Percentiles rank a stretch among this genome's conserved stretches.
Evolutionary conservation across 2,797 vertebrate genomes (phyloP).

Genomic region (Alosa sapidissima): DNA sequence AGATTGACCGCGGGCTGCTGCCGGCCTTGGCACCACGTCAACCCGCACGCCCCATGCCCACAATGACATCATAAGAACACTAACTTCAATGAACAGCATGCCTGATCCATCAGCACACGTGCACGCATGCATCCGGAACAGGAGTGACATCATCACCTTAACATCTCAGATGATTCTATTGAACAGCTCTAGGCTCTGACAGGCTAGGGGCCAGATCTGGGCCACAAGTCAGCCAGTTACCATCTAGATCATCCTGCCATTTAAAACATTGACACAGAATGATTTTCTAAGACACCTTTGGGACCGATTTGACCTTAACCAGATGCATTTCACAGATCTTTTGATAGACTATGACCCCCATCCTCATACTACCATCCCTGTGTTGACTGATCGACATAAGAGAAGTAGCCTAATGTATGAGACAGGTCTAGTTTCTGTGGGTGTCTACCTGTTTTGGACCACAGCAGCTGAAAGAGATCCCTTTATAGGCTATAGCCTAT

Average conservation of each 20-base stretch:
- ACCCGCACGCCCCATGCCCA: background rate
- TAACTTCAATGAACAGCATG: background rate
- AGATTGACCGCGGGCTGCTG: background rate
- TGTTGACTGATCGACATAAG: constrained; percentile 5
- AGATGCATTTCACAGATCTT: background rate
- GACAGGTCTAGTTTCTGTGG: background rate
- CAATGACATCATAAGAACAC: constrained; percentile 1
- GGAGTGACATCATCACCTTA: background rate
- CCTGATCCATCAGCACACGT: background rate
- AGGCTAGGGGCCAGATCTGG: background rate
- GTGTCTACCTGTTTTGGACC: background rate
- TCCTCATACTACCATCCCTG: background rate
- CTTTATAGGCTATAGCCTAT: background rate
- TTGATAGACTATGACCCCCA: background rate
- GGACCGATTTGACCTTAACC: background rate
- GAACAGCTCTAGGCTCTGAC: background rate
- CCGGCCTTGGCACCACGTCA: background rate
- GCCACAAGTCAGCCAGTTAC: background rate
- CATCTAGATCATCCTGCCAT: background rate
- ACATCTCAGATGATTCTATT: background rate
- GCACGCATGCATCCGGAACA: background rate
- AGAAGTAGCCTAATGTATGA: constrained; percentile 45
- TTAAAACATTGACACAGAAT: background rate
- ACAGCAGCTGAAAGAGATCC: too few relatives aligned
- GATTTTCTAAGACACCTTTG: background rate